phyloP scores from a whole-genome alignment of 2,113 vertebrate species.

The Brienomyrus brachyistius region DNA sequence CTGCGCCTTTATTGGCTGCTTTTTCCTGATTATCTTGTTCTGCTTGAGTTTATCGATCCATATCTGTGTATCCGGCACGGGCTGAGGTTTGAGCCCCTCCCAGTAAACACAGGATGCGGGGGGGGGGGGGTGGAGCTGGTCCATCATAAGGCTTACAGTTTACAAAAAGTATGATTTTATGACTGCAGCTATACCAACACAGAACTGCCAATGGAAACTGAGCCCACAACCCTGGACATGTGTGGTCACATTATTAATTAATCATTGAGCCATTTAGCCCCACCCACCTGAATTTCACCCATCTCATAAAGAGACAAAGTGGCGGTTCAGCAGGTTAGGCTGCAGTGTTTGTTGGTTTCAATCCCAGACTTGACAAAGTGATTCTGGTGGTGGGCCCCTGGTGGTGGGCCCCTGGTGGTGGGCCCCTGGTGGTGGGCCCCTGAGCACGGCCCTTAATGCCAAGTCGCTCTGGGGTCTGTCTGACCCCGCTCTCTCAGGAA shows the following conservation, averaged over 20 bases:
- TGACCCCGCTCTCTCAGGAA: background rate
- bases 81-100: background rate
- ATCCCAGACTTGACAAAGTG: background rate
- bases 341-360: background rate
- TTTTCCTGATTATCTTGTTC: background rate
- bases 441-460: background rate
- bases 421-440: background rate
- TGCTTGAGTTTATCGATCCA: background rate
- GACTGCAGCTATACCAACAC: background rate
- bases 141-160: background rate
- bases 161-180: background rate
- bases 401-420: background rate
- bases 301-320: background rate
- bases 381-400: background rate
- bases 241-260: background rate
- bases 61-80: background rate
- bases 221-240: background rate
- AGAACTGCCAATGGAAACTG: background rate
- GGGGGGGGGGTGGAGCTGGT: background rate
- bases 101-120: background rate
- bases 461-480: background rate
- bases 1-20: background rate
- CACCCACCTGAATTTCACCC: background rate
- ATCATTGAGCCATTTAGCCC: background rate
- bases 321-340: background rate